Evolutionary conservation across 2,797 vertebrate species (phyloP), one percentile per base, ranked within the genome.

Genomic region (Eptatretus atami): DNA sequence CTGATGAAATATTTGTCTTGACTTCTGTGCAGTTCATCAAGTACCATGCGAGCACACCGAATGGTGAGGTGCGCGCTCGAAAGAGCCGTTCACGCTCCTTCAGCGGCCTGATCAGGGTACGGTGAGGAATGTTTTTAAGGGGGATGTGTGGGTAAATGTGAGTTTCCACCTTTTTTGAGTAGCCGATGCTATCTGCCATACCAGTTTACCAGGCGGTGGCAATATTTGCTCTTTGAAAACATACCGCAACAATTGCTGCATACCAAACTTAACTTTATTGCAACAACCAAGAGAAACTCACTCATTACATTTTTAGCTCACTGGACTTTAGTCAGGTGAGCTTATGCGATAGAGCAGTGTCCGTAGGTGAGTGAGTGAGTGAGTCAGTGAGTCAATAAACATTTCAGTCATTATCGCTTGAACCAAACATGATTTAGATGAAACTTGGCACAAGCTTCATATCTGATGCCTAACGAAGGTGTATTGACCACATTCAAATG

Each of bases 21-120:
- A 19, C 53, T 4, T 57, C 61, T 25, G 52, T 68, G 53, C 72
- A 93, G 86, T 83, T 93, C 74, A 79, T 80, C 69, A 93, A 86
- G 71, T 79, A 83, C 53, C 64, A 67, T 65, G 72, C 73, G 54
- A 73, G 74, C 53, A 82, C 79, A 11, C 79, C 84, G 31, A 73
- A 74, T 2, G 53, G 67, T 3, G 79, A 81, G 6, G 66, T 74
- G 1, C 75, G 74, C 6, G 75, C 72, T 66, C 78, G 79, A 8
- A 85, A 76, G 66, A 82, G 84, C 5, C 82, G 82, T 52, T 84
- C 86, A 0, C 80, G 80, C 15, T 87, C 86, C 68, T 79, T 86
- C 66, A 84, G 84, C 1, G 84, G 83, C 69, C 80, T 86, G 54
- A 83, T 90, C 67, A 92, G 85, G 83, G 86, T 90, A 71, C 70